Evolutionary conservation across 2,113 vertebrate species (phyloP).

Genomic region (Suricata suricatta): DNA sequence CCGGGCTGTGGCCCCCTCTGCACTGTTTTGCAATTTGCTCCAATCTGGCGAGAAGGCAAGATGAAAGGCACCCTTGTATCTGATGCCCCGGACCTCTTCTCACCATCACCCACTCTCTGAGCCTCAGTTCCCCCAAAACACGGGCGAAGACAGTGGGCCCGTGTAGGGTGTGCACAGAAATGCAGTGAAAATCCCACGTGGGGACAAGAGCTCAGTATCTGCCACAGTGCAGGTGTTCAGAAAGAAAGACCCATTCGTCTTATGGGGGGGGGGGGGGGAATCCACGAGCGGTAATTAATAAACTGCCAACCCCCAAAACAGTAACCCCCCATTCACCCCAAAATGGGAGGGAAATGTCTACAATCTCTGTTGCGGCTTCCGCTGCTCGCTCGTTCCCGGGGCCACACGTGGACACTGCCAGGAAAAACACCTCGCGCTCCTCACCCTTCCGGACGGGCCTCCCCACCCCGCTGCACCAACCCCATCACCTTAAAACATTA

Average conservation of each 20-base stretch:
- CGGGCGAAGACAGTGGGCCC: fast-evolving
- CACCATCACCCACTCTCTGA: neutral
- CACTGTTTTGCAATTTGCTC: too few relatives aligned
- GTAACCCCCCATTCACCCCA: neutral
- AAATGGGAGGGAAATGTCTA: neutral
- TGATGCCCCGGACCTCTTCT: fast-evolving
- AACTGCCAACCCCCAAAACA: neutral
- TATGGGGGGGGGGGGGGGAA: neutral
- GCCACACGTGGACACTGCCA: fast-evolving
- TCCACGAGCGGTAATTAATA: neutral
- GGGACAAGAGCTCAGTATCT: neutral
- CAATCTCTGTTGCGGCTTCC: neutral
- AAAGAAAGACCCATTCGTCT: neutral
- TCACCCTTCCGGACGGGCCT: fast-evolving
- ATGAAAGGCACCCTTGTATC: fast-evolving
- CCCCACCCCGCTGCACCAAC: neutral
- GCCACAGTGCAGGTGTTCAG: fast-evolving
- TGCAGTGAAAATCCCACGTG: neutral
- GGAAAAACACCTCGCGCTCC: neutral
- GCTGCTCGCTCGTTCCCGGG: fast-evolving
- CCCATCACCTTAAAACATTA: neutral
- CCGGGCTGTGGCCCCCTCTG: neutral
- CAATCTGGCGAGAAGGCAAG: neutral
- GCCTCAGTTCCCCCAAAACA: neutral
- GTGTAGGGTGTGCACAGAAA: fast-evolving